Conservation (phyloP, 2,113 vertebrate species). For the Poeciliopsis turrubarensis region DNA sequence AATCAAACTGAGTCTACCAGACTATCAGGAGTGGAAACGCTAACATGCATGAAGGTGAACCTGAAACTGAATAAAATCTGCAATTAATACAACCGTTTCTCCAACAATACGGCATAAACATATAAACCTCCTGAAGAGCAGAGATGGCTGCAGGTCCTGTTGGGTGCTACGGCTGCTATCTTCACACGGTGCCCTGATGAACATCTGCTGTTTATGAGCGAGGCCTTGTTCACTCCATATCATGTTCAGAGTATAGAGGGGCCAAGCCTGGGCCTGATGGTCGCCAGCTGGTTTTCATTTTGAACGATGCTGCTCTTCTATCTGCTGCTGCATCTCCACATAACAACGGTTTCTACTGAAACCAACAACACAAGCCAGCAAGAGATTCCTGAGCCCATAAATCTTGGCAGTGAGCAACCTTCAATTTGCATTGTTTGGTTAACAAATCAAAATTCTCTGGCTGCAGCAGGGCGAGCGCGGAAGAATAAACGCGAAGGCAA, state of each 20-base stretch:
- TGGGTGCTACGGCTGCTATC: background rate
- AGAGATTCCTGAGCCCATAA: background rate
- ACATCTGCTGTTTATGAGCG: background rate
- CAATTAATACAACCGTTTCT: background rate
- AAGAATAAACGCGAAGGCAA: background rate
- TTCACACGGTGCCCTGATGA: background rate
- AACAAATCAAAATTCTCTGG: background rate
- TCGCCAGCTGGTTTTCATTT: background rate
- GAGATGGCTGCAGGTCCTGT: background rate
- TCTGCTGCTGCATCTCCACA: background rate
- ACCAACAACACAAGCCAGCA: background rate
- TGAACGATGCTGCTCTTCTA: background rate
- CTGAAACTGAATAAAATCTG: background rate
- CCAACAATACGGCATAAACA: background rate
- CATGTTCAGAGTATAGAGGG: background rate
- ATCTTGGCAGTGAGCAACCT: background rate
- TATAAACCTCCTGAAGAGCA: background rate
- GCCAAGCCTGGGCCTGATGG: too few relatives aligned
- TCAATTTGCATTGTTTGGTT: background rate
- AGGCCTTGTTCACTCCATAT: background rate
- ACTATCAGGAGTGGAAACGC: too few relatives aligned
- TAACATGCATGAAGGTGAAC: too few relatives aligned
- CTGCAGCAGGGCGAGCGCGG: background rate
- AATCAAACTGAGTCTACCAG: too few relatives aligned
- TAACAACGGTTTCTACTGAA: background rate